Conservation (phyloP, 2,888 invertebrate genomes). For the Spilosoma lubricipeda region DNA sequence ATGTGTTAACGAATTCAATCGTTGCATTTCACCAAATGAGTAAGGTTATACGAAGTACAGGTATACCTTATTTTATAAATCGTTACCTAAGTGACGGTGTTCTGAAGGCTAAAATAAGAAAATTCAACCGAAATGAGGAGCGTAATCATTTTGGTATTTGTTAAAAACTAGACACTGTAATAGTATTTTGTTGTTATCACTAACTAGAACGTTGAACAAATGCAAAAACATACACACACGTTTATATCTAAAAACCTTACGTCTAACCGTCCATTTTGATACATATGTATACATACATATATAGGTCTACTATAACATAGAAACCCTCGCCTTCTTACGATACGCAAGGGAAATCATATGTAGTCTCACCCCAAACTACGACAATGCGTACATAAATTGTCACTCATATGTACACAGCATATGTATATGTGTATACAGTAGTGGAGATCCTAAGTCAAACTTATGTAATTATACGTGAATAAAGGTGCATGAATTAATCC, state of each 20-base stretch:
- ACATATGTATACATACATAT: not conserved
- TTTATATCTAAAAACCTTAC: not conserved
- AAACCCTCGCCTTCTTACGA: slow-evolving; percentile 4
- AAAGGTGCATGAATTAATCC: not conserved
- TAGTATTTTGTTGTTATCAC: no score
- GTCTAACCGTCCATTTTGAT: not conserved
- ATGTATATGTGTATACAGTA: not conserved
- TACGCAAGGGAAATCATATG: slow-evolving; percentile 9
- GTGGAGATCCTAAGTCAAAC: not conserved
- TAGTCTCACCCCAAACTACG: not conserved
- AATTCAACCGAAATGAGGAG: no score
- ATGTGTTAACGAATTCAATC: no score
- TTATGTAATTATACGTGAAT: not conserved
- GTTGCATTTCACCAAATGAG: no score
- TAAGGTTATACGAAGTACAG: no score
- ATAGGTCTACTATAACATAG: not conserved
- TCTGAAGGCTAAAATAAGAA: no score
- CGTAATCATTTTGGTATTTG: no score
- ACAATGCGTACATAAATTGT: slow-evolving; percentile 1
- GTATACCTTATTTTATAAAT: no score
- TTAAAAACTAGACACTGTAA: no score
- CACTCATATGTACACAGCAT: not conserved
- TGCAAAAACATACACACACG: no score
- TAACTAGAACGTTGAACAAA: no score
- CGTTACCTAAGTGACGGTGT: no score